A percentile compares a stretch with the other conserved stretches of the same genome.
These are phyloP conservation scores for Ecliptopera silaceata DNA, from an alignment of 2,888 invertebrate genomes.

Conservation along the genomic window DNA sequence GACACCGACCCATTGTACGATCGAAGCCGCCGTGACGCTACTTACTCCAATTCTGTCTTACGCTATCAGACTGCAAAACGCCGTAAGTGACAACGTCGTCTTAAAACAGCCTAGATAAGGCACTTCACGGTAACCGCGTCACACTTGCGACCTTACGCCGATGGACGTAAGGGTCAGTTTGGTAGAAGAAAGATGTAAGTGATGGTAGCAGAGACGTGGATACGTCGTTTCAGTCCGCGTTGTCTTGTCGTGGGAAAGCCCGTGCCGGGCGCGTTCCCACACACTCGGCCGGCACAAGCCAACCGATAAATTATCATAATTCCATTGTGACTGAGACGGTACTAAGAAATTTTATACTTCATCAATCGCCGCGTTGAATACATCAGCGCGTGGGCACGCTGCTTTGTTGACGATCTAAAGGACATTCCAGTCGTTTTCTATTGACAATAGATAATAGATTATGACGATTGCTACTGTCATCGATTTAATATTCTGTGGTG, in stretches of 20 bases:
- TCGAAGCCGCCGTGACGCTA: conserved; percentile 81
- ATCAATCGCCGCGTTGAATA: conserved; percentile 82
- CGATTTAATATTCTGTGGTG: conserved; percentile 4
- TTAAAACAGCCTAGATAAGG: conserved; percentile 48
- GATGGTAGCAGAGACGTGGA: conserved; percentile 43
- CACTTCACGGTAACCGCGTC: conserved; percentile 42
- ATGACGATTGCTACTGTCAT: conserved; percentile 33
- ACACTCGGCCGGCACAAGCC: conserved; percentile 82
- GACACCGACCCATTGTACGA: conserved; percentile 79
- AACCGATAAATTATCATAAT: conserved; percentile 84
- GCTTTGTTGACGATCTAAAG: conserved; percentile 65
- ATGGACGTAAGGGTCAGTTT: conserved; percentile 31
- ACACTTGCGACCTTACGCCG: conserved; percentile 57
- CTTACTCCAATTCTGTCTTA: conserved; percentile 82
- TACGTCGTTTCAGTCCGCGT: conserved; percentile 61
- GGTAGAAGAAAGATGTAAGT: conserved; percentile 60
- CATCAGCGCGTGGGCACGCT: conserved; percentile 78
- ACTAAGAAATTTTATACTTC: conserved; percentile 83
- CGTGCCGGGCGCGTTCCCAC: conserved; percentile 83
- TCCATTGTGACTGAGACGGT: conserved; percentile 83
- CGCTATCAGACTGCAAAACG: conserved; percentile 56
- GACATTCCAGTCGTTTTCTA: conserved; percentile 44
- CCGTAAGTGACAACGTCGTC: conserved; percentile 56
- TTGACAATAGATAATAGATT: conserved; percentile 55
- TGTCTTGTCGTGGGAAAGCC: conserved; percentile 78